Evolutionary conservation across 2,113 vertebrate species (phyloP).

Genomic region (Tricholaema leucomelas): DNA sequence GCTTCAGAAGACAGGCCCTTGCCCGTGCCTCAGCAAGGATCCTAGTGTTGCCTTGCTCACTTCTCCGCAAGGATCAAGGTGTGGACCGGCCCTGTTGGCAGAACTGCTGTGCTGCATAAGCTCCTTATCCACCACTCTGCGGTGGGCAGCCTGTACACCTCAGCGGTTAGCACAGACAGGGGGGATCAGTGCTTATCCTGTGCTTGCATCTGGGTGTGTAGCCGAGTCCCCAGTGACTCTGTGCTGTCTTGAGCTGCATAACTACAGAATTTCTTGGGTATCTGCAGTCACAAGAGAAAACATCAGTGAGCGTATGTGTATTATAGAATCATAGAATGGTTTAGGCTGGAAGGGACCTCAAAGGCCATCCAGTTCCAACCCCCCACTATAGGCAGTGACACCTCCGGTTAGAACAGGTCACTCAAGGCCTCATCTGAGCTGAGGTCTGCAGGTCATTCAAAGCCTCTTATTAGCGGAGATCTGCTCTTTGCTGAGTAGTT

Average conservation of each 20-base stretch:
- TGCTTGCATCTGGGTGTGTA: not conserved
- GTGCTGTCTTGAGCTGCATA: not conserved
- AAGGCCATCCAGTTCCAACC: too few species aligned
- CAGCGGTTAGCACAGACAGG: not conserved
- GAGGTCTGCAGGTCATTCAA: too few species aligned
- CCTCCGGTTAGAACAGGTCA: too few species aligned
- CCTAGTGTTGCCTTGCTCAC: not conserved
- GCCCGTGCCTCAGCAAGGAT: not conserved
- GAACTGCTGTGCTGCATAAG: not conserved
- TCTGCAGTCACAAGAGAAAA: not conserved
- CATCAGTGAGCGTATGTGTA: not conserved
- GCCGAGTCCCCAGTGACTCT: not conserved
- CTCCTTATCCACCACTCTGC: fast-evolving
- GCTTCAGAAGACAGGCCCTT: not conserved
- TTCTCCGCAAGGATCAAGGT: not conserved
- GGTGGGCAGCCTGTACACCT: fast-evolving
- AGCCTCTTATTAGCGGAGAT: fast-evolving
- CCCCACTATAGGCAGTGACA: too few species aligned
- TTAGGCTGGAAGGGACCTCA: too few species aligned
- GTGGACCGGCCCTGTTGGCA: not conserved
- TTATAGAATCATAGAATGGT: too few species aligned
- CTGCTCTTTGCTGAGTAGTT: not conserved
- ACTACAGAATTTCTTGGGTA: not conserved
- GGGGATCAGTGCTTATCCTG: not conserved
- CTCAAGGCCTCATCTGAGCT: too few species aligned